phyloP scores from a whole-genome alignment of 2,113 vertebrate species.

The Ardeotis arabs region DNA sequence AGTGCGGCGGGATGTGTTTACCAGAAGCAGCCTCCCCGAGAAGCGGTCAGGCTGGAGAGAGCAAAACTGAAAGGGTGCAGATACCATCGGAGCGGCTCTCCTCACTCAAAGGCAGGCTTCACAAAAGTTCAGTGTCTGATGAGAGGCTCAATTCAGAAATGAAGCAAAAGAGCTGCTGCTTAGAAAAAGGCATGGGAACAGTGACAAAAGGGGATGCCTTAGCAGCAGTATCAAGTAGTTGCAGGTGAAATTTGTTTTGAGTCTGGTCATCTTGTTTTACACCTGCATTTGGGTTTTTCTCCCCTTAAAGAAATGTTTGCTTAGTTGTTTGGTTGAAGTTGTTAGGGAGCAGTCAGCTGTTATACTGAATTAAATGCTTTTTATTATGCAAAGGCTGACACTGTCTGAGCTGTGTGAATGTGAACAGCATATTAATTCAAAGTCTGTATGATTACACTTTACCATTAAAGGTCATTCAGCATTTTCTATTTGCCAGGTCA shows the following conservation, averaged over 20 bases:
- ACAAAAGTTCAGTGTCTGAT: not conserved
- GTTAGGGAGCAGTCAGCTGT: not conserved
- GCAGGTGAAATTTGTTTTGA: not conserved
- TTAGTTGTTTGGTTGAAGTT: not conserved
- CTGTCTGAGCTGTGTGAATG: not conserved
- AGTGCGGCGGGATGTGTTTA: accelerated
- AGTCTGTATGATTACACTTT: constrained; percentile 12
- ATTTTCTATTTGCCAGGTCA: constrained; percentile 5
- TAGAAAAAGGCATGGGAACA: not conserved
- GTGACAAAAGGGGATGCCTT: not conserved
- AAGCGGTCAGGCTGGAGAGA: not conserved
- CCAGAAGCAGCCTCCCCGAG: not conserved
- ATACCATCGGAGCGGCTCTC: not conserved
- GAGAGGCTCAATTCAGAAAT: not conserved
- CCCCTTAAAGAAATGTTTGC: not conserved
- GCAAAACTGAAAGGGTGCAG: not conserved
- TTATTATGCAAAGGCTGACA: constrained; percentile 24
- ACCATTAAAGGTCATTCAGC: constrained; percentile 27
- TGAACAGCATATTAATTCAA: constrained; percentile 32
- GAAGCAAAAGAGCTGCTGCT: not conserved
- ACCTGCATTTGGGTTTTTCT: not conserved
- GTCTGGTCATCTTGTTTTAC: not conserved
- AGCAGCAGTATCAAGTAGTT: not conserved
- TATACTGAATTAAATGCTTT: not conserved
- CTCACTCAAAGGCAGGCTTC: not conserved